A percentile compares a stretch with the other conserved stretches of the same genome.
These are phyloP conservation scores for Julus scanicus DNA, from an alignment of 2,888 invertebrate genomes.

Conservation along the genomic window DNA sequence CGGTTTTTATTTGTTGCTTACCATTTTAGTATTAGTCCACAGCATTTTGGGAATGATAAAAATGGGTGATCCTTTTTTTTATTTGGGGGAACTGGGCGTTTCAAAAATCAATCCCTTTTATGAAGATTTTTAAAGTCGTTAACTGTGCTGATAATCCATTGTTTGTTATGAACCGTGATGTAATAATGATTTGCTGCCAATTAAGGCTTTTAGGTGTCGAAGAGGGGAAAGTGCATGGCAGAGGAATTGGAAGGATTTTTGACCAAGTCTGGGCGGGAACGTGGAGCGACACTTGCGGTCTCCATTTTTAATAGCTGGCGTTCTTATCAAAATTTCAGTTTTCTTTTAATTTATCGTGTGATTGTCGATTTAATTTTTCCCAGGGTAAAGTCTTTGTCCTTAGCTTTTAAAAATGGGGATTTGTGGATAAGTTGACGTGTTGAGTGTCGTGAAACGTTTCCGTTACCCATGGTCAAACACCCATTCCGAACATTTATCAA, in stretches of 20 bases:
- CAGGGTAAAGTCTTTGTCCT: no score
- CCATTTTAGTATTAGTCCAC: background rate
- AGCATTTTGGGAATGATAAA: background rate
- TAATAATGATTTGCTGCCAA: constrained; percentile 56
- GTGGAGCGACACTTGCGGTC: constrained; percentile 26
- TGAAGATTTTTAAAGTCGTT: background rate
- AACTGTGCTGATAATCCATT: constrained; percentile 33
- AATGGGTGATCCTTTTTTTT: background rate
- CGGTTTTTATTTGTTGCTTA: background rate
- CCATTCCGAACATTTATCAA: constrained; percentile 62
- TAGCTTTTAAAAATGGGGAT: background rate
- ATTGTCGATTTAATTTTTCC: no score
- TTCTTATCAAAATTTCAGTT: background rate
- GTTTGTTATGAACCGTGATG: constrained; percentile 37
- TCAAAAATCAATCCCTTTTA: background rate
- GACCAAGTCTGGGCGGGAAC: constrained; percentile 62
- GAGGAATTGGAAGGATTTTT: constrained; percentile 66
- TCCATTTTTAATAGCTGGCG: background rate
- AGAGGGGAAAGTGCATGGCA: constrained; percentile 60
- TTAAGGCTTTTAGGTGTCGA: constrained; percentile 60
- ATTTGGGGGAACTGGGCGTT: background rate
- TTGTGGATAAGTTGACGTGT: background rate
- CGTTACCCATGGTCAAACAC: constrained; percentile 66
- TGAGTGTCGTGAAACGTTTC: constrained; percentile 37
- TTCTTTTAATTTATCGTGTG: no score